These are phyloP conservation scores for Burhinus oedicnemus DNA, from an alignment of 2,113 vertebrate species.

Conservation along the genomic window DNA sequence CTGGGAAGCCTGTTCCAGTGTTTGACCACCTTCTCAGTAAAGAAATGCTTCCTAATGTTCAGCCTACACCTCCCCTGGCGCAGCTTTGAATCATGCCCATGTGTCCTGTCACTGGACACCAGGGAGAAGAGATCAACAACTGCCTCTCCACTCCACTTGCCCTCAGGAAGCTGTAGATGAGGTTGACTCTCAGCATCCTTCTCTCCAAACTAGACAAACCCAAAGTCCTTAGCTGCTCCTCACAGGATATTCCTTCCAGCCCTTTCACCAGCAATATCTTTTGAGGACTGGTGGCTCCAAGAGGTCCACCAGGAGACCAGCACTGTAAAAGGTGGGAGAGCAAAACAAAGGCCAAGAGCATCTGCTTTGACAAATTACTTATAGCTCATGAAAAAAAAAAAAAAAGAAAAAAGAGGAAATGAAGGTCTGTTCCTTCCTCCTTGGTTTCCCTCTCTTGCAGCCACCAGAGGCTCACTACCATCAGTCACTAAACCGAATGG, in stretches of 20 bases:
- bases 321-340: background rate
- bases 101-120: accelerated
- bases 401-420: too few species aligned
- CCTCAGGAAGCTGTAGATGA: background rate
- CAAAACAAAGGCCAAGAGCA: background rate
- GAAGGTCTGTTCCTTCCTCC: background rate
- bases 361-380: background rate
- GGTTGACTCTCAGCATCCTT: background rate
- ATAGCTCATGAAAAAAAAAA: background rate
- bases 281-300: background rate
- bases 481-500: background rate
- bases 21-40: background rate
- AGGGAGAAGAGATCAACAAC: background rate
- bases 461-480: accelerated
- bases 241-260: too few species aligned
- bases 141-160: background rate
- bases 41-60: background rate
- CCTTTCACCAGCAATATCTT: background rate
- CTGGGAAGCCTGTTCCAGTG: background rate
- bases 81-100: background rate
- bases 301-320: background rate
- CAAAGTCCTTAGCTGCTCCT: accelerated
- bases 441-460: background rate
- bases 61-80: accelerated
- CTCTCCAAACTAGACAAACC: background rate